These are phyloP conservation scores for Epizoanthus rinbou DNA, from an alignment of 92 coral and sea anemone species.

Conservation along the genomic window DNA sequence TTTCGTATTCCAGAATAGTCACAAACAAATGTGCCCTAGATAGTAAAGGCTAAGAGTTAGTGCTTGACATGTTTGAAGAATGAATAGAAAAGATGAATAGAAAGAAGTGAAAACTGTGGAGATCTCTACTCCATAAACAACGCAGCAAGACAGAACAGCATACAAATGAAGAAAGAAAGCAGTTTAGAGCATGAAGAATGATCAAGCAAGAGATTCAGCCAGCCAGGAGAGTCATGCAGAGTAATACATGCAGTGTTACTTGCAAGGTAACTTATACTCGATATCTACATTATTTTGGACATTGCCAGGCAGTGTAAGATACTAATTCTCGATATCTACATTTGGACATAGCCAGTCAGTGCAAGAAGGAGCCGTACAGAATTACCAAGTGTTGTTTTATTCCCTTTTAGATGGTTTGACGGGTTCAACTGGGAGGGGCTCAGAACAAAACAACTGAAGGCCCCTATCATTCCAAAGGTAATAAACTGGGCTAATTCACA, in stretches of 20 bases:
- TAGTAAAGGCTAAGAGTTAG: not conserved
- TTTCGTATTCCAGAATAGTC: too few relatives aligned
- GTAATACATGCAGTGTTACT: not conserved
- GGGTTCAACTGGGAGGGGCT: slow-evolving; percentile 99
- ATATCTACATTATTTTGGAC: too few relatives aligned
- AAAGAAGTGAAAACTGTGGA: not conserved
- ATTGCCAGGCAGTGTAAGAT: too few relatives aligned
- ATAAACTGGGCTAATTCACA: not conserved
- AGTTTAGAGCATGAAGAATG: not conserved
- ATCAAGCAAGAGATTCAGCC: not conserved
- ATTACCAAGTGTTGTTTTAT: not conserved
- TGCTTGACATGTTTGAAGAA: not conserved
- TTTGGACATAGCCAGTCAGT: not conserved
- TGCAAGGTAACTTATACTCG: not conserved
- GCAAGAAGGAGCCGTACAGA: not conserved
- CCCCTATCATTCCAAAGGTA: slow-evolving; percentile 96
- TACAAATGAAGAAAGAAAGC: not conserved
- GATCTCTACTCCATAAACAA: not conserved
- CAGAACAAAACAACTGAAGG: slow-evolving; percentile 77
- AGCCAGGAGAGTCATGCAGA: not conserved
- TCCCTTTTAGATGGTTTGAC: slow-evolving; percentile 86
- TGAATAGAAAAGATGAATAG: too few relatives aligned
- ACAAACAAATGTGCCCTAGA: not conserved
- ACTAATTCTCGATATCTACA: not conserved
- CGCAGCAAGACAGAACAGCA: slow-evolving; percentile 1